A percentile compares a stretch with the other conserved stretches of the same genome.
These are phyloP conservation scores for Ciona savignyi DNA, from an alignment of 23 tunicate species.

Conservation along the genomic window DNA sequence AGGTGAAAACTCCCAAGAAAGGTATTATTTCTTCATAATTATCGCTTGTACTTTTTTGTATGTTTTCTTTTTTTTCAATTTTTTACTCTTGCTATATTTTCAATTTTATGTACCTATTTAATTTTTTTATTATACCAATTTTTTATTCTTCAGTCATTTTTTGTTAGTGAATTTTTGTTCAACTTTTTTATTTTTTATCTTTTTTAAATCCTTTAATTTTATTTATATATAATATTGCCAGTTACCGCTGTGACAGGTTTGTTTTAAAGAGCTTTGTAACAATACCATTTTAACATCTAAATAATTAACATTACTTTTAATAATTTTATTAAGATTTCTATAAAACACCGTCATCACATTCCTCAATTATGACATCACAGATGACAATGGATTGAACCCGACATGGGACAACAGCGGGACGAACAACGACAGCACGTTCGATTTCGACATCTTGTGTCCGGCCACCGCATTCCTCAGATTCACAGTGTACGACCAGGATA, in stretches of 20 bases:
- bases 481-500: slow-evolving; percentile 88
- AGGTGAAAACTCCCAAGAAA: slow-evolving; percentile 78
- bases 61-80: neutral
- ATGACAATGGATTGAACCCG: slow-evolving; percentile 92
- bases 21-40: slow-evolving; percentile 22
- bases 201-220: neutral
- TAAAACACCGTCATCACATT: too few species aligned
- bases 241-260: too few species aligned
- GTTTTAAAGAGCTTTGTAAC: too few species aligned
- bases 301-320: too few species aligned
- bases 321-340: too few species aligned
- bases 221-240: too few species aligned
- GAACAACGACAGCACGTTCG: slow-evolving; percentile 48
- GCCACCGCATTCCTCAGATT: slow-evolving; percentile 58
- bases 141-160: neutral
- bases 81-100: too few species aligned
- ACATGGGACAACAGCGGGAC: slow-evolving; percentile 21
- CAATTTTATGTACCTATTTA: neutral
- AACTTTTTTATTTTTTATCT: too few species aligned
- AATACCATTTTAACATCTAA: too few species aligned
- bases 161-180: neutral
- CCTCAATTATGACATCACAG: slow-evolving; percentile 10
- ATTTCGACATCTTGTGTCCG: slow-evolving; percentile 60
- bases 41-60: neutral
- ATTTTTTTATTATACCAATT: too few species aligned